phyloP scores from a whole-genome alignment of 64 coral and sea anemone genomes.

The Stichodactyla helianthus region DNA sequence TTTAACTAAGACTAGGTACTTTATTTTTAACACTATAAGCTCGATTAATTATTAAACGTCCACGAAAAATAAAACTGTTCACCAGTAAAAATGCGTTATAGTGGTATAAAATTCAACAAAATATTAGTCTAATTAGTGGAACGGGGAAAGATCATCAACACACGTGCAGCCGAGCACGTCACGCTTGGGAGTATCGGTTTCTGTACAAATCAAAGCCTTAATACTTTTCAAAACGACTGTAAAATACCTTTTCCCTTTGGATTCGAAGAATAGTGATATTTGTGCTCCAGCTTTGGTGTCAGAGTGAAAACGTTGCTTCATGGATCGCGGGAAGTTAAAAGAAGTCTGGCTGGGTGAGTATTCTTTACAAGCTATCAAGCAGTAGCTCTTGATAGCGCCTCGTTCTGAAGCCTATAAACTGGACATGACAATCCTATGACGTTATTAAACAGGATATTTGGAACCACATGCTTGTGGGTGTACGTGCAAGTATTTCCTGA shows the following conservation, averaged over 20 bases:
- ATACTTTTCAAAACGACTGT: neutral
- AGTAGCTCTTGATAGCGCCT: neutral
- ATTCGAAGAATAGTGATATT: neutral
- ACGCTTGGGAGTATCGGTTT: neutral
- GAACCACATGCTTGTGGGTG: neutral
- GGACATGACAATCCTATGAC: conserved; percentile 10
- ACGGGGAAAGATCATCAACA: neutral
- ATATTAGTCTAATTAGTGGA: neutral
- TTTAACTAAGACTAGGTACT: neutral
- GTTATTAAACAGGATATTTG: neutral
- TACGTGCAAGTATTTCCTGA: neutral
- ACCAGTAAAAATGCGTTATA: neutral
- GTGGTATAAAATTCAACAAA: neutral
- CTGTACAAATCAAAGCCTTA: neutral
- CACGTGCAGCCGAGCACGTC: neutral
- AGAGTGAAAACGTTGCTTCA: neutral
- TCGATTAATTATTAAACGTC: neutral
- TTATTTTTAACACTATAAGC: neutral
- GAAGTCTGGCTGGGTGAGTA: neutral
- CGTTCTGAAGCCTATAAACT: neutral
- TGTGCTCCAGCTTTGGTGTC: neutral
- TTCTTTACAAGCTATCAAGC: neutral
- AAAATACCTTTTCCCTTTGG: neutral
- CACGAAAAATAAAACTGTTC: neutral
- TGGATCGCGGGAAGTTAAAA: neutral